A percentile compares a stretch with the other conserved stretches of the same genome.
Evolutionary conservation across 2,113 vertebrate genomes (phyloP).

Genomic region (Brachypodius melanocephalos): DNA sequence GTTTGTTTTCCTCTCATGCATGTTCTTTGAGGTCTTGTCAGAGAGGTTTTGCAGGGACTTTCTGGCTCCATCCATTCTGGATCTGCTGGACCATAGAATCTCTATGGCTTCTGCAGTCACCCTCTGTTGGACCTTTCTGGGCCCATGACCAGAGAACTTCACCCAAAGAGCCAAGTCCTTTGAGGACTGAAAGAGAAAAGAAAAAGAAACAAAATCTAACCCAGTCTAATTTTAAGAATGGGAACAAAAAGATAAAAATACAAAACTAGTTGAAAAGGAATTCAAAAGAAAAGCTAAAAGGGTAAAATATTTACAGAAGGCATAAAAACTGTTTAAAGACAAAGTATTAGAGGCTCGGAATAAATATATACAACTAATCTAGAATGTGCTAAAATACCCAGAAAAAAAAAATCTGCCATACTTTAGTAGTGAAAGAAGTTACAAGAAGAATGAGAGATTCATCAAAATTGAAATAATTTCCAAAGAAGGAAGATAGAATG

Average conservation of each 20-base stretch:
- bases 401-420: background rate
- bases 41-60: background rate
- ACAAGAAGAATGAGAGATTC: slow-evolving; percentile 40
- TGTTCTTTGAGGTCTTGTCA: background rate
- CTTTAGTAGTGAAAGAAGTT: slow-evolving; percentile 31
- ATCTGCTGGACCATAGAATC: background rate
- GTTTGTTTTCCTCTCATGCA: background rate
- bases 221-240: slow-evolving; percentile 40
- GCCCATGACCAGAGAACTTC: background rate
- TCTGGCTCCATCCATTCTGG: background rate
- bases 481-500: slow-evolving; percentile 62
- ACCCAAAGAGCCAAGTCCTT: background rate
- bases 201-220: background rate
- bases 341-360: slow-evolving; percentile 17
- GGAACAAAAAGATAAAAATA: slow-evolving; percentile 31
- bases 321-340: slow-evolving; percentile 56
- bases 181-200: background rate
- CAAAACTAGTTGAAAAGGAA: slow-evolving; percentile 44
- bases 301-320: slow-evolving; percentile 55
- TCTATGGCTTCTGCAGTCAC: background rate
- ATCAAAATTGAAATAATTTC: slow-evolving; percentile 58
- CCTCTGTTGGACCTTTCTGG: background rate
- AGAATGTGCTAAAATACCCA: slow-evolving; percentile 49
- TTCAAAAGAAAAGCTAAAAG: slow-evolving; percentile 48
- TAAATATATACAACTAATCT: slow-evolving; percentile 48